These are phyloP conservation scores for Pygmarrhopalites habei DNA, from an alignment of 1,140 invertebrate species.

Conservation along the genomic window DNA sequence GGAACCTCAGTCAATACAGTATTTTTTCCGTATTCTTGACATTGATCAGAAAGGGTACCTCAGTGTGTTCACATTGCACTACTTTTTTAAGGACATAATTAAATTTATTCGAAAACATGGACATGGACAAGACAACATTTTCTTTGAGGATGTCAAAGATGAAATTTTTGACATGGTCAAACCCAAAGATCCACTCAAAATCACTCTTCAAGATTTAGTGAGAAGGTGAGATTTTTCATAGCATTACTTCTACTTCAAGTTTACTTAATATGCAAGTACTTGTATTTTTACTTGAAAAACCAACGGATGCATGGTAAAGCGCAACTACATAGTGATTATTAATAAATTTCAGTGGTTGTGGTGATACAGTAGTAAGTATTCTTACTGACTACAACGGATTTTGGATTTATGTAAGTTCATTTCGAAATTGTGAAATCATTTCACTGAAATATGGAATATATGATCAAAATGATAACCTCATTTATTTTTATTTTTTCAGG, in stretches of 20 bases:
- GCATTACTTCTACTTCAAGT: too few relatives aligned
- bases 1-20: conserved; percentile 84
- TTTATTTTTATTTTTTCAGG: too few relatives aligned
- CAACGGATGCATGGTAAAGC: too few relatives aligned
- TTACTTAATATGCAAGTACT: too few relatives aligned
- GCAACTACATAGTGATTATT: too few relatives aligned
- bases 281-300: too few relatives aligned
- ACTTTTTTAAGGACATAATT: conserved; percentile 89
- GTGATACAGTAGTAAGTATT: conserved; percentile 87
- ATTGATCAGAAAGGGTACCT: conserved; percentile 80
- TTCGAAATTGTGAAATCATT: too few relatives aligned
- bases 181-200: conserved; percentile 71
- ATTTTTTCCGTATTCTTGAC: conserved; percentile 86
- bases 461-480: too few relatives aligned
- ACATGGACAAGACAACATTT: conserved; percentile 63
- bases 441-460: too few relatives aligned
- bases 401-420: conserved; percentile 90
- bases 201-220: conserved; percentile 78
- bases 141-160: conserved; percentile 91
- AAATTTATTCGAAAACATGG: conserved; percentile 77
- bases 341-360: conserved; percentile 63
- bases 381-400: conserved; percentile 93
- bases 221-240: conserved; percentile 47
- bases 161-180: conserved; percentile 98
- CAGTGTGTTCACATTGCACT: conserved; percentile 83